Conservation (phyloP, 1,140 invertebrate species). For the Lepidurus packardi region DNA sequence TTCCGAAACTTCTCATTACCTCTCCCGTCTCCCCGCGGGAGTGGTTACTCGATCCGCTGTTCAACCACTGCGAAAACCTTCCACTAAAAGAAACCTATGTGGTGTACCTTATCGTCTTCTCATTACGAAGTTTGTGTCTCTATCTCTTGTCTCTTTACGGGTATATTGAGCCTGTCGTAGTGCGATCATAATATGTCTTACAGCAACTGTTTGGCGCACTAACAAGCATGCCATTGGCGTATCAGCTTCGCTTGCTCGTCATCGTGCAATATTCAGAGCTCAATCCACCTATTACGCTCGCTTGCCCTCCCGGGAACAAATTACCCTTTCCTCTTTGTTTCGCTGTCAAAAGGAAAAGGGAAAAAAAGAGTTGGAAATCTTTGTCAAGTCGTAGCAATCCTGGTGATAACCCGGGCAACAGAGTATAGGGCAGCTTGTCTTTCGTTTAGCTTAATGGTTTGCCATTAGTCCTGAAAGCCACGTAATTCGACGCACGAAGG, state of each 20-base stretch:
- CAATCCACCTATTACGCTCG: neutral
- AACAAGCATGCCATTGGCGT: neutral
- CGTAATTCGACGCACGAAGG: slow-evolving; percentile 5
- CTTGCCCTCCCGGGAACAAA: neutral
- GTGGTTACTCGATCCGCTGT: neutral
- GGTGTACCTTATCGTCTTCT: neutral
- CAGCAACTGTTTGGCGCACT: neutral
- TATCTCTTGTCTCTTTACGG: neutral
- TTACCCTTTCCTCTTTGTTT: neutral
- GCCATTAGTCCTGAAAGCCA: slow-evolving; percentile 14
- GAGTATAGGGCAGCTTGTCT: neutral
- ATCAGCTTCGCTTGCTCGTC: neutral
- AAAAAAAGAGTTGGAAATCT: neutral
- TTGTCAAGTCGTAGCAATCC: neutral
- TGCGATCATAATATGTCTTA: neutral
- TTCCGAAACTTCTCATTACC: too few species aligned
- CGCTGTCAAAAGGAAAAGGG: neutral
- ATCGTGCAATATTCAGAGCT: neutral
- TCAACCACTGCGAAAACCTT: neutral
- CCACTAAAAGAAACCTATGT: neutral
- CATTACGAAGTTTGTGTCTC: neutral
- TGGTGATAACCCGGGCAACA: neutral
- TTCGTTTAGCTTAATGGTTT: slow-evolving; percentile 22
- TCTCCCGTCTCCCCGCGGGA: too few species aligned
- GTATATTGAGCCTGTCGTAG: neutral